Evolutionary conservation across 2,797 vertebrate species (phyloP).

Genomic region (Allobates femoralis): DNA sequence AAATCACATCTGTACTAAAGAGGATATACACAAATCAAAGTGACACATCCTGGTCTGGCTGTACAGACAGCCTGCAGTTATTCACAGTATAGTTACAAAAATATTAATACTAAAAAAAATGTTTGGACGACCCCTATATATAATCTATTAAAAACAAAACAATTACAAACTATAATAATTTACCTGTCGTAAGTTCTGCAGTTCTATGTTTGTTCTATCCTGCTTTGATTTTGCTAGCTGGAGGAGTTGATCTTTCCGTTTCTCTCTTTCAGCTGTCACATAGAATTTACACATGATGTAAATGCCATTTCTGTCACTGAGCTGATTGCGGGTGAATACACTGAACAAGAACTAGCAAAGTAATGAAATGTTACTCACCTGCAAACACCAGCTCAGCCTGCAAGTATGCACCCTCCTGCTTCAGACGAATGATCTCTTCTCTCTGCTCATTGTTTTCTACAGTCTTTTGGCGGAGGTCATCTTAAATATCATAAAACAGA

Average conservation of each 20-base stretch:
- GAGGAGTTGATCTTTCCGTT: conserved; percentile 85
- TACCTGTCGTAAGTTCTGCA: conserved; percentile 83
- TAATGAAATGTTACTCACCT: conserved; percentile 71
- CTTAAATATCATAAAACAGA: conserved; percentile 66
- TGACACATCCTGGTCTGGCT: no score
- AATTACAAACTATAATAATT: no score
- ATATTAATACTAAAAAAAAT: no score
- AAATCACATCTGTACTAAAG: no score
- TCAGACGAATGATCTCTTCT: conserved; percentile 86
- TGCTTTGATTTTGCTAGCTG: conserved; percentile 85
- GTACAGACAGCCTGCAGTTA: no score
- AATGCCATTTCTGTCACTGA: not conserved
- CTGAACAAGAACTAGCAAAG: not conserved
- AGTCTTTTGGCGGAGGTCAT: conserved; percentile 78
- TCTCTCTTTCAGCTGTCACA: conserved; percentile 81
- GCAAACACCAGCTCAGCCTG: conserved; percentile 76
- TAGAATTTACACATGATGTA: not conserved
- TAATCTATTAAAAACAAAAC: no score
- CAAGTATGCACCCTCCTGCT: conserved; percentile 82
- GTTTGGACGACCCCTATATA: no score
- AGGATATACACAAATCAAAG: no score
- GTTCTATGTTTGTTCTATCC: conserved; percentile 77
- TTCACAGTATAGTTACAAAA: no score
- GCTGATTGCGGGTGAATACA: accelerated
- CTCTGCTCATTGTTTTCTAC: conserved; percentile 83